Base-by-base conservation (phyloP, 2,113 vertebrate species). In the Eclectus roratus region DNA sequence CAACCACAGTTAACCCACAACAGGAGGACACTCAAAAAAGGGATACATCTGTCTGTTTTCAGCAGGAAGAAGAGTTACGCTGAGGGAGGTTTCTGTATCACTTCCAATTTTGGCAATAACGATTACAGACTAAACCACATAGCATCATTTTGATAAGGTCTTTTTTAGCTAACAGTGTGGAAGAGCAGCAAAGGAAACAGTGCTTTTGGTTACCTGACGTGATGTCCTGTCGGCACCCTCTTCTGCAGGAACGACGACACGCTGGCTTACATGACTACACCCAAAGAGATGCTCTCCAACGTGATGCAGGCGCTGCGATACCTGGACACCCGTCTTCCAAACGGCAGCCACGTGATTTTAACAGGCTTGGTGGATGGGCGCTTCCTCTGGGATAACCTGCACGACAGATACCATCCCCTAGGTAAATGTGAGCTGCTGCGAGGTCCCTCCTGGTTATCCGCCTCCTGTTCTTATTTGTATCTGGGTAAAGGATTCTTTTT, bases 381-480 rank as follows among this genome's bases (percentile, higher is more conserved):
- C 78, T 98, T 98, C 49, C 98, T 98, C 82, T 98, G 98, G 98
- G 96, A 98, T 49, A 91, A 93, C 24, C 85, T 98, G 80, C 97
- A 98, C 5, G n/a, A 95, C 85, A 95, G 95, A 97, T 98, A 97
- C 78, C 98, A 98, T 74, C 98, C 98, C 80, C 93, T 98, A 65
- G 98, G 98, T 98, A 98, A 96, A 27, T 49, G 7, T 4, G 24
- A 74, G 23, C 24, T 8, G 24, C 4, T 71, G 14, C 14, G 21
- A 49, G n/a, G 23, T 31, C 47, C 17, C 17, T 90, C 53, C 46
- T 37, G 21, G 9, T 61, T 64, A 17, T 52, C 52, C 43, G 1
- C 41, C 29, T 5, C 1, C 39, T 61, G 7, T 31, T 28, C 17
- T 58, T 43, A 16, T 15, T 66, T 63, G 4, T 46, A 24, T 52